Conservation (phyloP, 2,113 vertebrate species). For the Dipodomys spectabilis region DNA sequence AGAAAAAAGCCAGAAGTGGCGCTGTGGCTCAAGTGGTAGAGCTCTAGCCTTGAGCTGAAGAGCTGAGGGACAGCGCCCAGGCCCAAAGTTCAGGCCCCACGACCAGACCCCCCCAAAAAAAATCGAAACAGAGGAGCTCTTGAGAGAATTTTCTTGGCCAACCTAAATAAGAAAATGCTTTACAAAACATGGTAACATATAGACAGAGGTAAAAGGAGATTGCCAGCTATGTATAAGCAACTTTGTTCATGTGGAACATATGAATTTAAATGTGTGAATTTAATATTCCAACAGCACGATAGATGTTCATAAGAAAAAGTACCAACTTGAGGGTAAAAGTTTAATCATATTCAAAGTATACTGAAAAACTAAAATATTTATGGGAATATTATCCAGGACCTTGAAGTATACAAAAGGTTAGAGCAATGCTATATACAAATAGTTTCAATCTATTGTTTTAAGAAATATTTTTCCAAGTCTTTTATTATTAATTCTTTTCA, state of each 20-base stretch:
- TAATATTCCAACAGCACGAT: background rate
- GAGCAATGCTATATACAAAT: background rate
- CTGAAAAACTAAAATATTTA: background rate
- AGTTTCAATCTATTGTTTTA: background rate
- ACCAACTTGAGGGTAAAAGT: slow-evolving; percentile 1
- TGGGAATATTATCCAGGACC: background rate
- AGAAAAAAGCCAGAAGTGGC: too few species aligned
- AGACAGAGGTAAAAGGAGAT: background rate
- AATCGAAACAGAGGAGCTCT: background rate
- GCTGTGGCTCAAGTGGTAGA: too few species aligned
- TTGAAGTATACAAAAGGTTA: background rate
- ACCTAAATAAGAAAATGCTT: background rate
- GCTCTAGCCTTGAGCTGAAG: too few species aligned
- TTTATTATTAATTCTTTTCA: background rate
- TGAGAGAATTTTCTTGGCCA: background rate
- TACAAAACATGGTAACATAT: background rate
- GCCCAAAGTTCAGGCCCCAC: too few species aligned
- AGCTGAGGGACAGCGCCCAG: too few species aligned
- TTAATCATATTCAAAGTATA: slow-evolving; percentile 21
- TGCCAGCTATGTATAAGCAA: background rate
- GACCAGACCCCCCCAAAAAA: too few species aligned
- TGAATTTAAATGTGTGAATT: background rate
- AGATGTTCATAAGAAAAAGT: background rate
- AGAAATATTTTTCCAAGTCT: slow-evolving; percentile 18
- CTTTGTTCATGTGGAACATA: background rate